Base-by-base conservation (phyloP, 2,113 vertebrate species). In the Gasterosteus aculeatus region DNA sequence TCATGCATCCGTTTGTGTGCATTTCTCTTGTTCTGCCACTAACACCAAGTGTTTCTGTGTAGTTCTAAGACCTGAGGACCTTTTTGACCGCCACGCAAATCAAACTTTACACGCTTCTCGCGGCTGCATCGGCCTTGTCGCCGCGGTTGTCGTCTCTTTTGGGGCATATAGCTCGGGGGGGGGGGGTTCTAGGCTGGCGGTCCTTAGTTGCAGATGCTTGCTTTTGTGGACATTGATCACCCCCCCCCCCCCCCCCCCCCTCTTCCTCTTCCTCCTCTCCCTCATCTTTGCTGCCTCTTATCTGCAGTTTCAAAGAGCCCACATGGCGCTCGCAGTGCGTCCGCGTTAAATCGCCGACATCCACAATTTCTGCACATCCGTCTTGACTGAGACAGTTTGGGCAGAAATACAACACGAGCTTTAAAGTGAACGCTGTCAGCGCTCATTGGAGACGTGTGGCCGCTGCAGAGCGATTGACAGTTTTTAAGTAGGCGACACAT, bases 201-300 rank as follows among this genome's bases (percentile, higher is more conserved):
- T 64, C 42, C 42, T 29, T 42, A 18, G 31, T 19, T 51, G 31
- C 64, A 66, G 18, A 51, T 51, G 64, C 62, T 64, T 29, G 26
- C 46, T 51, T 47, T 66, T 51, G 62, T 39, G 86, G 80, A 87
- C 81, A 85, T 89, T 88, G 81, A 86, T 87, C 86, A 80, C n/a
- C 60, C 78, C 33, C 49, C 63, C 47, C 66, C 3, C 39, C 56
- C 41, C 3, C 5, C 15, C 2, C 29, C 10, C 51, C 54, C 57
- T 59, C 68, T 3, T 53, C 54, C 44, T 44, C 29, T 12, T 46
- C 26, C 16, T 65, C 35, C 16, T 38, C 67, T 39, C 70, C 49
- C 14, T 77, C 68, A 31, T 46, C 77, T 39, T 29, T 62, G 46
- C 77, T 75, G 61, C 53, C 77, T 82, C 84, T 92, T 77, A 90